phyloP scores from a whole-genome alignment of 2,797 vertebrate genomes.

The Eulemur albifrons region DNA sequence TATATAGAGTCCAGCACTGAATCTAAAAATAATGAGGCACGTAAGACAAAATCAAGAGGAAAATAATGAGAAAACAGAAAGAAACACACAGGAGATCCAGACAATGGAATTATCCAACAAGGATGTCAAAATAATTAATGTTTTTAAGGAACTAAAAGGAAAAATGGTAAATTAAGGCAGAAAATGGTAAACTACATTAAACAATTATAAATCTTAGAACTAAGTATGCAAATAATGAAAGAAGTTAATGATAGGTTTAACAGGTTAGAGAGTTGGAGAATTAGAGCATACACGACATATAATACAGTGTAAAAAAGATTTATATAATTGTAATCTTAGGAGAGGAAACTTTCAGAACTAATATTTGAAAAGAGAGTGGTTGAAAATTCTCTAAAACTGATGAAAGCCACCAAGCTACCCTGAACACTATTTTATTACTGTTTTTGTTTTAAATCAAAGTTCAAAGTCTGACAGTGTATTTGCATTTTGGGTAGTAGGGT shows the following conservation, averaged over 20 bases:
- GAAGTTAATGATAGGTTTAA: background rate
- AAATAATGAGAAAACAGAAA: background rate
- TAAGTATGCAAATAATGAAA: background rate
- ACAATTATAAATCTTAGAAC: background rate
- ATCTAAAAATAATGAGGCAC: background rate
- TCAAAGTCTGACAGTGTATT: background rate
- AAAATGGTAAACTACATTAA: background rate
- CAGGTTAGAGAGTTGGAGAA: background rate
- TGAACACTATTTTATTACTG: background rate
- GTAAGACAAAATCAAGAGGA: background rate
- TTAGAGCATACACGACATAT: background rate
- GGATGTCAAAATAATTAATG: background rate
- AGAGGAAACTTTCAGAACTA: background rate
- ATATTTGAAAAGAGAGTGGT: background rate
- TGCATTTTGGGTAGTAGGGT: background rate
- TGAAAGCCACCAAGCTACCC: background rate
- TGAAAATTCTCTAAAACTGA: background rate
- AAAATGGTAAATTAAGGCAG: background rate
- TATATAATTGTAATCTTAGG: background rate
- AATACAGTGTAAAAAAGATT: background rate
- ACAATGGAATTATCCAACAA: background rate
- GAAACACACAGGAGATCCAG: background rate
- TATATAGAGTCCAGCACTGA: background rate
- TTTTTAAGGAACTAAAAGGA: background rate
- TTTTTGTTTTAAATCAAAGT: background rate